A percentile compares a stretch with the other conserved stretches of the same genome.
Conservation (phyloP, 2,797 vertebrate species). For the Phataginus tetradactyla region DNA sequence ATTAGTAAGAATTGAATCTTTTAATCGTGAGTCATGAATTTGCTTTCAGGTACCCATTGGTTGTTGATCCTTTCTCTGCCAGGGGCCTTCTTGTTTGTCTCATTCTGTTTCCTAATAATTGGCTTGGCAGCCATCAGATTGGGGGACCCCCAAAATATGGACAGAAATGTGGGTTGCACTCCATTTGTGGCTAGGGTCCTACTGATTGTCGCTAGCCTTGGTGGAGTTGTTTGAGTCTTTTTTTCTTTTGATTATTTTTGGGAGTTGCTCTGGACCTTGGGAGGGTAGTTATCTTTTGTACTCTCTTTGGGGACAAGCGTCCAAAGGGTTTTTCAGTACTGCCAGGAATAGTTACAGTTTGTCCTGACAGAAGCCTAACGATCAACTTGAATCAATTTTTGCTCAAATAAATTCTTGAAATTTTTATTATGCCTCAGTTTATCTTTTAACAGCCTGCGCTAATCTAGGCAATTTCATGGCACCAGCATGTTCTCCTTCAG, state of each 20-base stretch:
- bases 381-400: not conserved
- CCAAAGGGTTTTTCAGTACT: not conserved
- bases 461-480: not conserved
- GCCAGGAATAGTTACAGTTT: not conserved
- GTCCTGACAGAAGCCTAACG: not conserved
- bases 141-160: too few relatives aligned
- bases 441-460: not conserved
- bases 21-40: not conserved
- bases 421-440: not conserved
- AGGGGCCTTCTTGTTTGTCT: not conserved
- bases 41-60: not conserved
- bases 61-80: not conserved
- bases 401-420: not conserved
- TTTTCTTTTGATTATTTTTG: not conserved
- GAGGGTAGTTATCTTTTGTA: not conserved
- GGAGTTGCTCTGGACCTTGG: not conserved
- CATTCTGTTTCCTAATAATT: not conserved
- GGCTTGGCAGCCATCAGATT: not conserved
- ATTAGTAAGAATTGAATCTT: not conserved
- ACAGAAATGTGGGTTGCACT: not conserved
- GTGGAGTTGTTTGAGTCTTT: not conserved
- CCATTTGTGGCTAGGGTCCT: not conserved
- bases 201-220: not conserved
- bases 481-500: not conserved
- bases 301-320: not conserved